A percentile compares a stretch with the other conserved stretches of the same genome.
Evolutionary conservation across 1,140 invertebrate genomes (phyloP).

Genomic region (Nautilus pompilius): DNA sequence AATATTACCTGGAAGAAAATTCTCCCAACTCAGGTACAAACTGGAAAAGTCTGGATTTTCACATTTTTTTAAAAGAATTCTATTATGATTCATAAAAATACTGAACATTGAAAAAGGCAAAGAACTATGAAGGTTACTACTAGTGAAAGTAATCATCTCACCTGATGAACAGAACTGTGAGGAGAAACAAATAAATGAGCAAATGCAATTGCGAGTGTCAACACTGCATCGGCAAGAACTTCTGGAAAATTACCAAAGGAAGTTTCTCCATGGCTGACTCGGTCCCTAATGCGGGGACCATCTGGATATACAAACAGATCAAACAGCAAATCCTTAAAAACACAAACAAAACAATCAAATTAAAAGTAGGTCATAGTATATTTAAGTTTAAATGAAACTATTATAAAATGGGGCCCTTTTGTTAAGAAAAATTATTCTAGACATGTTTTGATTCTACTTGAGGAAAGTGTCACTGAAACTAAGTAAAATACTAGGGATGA

Average conservation of each 20-base stretch:
- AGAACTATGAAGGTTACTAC: no score
- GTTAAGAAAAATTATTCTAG: background rate
- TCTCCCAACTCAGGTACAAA: no score
- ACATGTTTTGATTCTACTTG: background rate
- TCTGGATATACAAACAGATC: constrained; percentile 46
- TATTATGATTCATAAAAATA: no score
- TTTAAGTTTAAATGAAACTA: background rate
- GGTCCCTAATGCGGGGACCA: constrained; percentile 46
- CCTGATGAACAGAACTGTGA: no score
- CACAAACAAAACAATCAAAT: background rate
- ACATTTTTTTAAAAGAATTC: no score
- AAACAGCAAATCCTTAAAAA: constrained; percentile 33
- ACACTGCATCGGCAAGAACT: constrained; percentile 9
- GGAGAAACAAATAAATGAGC: no score
- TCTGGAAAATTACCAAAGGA: constrained; percentile 12
- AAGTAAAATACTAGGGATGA: no score
- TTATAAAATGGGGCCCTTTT: background rate
- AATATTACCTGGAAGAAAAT: no score
- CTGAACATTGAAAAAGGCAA: no score
- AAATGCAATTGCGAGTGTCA: background rate
- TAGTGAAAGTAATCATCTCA: no score
- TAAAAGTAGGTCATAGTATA: background rate
- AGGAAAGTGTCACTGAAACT: constrained; percentile 7
- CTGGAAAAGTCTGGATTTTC: no score
- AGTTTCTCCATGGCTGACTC: constrained; percentile 48